Evolutionary conservation across 2,888 invertebrate species (phyloP), one percentile per base, ranked within the genome.

Genomic region (Beris chalybata): DNA sequence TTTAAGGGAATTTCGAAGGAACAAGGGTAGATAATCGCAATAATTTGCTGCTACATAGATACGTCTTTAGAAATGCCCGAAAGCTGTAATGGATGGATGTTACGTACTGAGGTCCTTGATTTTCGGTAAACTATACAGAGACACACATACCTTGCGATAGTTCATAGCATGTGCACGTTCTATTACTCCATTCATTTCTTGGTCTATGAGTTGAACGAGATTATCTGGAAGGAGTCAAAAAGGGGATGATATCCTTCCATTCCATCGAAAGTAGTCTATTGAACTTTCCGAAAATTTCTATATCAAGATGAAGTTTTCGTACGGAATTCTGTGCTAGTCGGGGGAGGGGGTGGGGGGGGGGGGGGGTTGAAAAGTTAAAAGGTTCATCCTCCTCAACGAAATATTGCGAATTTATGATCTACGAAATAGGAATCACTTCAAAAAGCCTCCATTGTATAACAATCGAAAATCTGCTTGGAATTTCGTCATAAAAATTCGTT

Each of bases 401-500:
- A 61, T 61, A 61, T 61, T 52, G 50, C 32, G 52, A 61, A 52
- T 61, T 61, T 50, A 47, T 11, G 30, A 31, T 38, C 38, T 38
- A 5, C 38, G 38, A 38, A 38, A 38, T 38, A 43, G 43, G 52
- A 45, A 61, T 61, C 50, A 61, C 50, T 61, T 61, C 61, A 61
- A 61, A 61, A 50, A 38, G 38, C 38, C 9, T 38, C 38, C 38
- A 38, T 38, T 38, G 38, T 38, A 38, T 38, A 38, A 38, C 7
- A 38, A 38, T 61, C 61, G 48, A 50, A 59, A 59, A 50, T 59
- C 59, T 52, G 52, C 52, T 61, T 52, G 61, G 61, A 61, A 61
- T 61, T 38, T 61, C 38, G 50, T 61, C 61, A 61, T 52, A 61
- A 61, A 61, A 61, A 32, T 52, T 38, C n/a, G 22, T 31, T 48